Evolutionary conservation across 2,888 invertebrate genomes (phyloP).

Genomic region (Neoaliturus tenellus): DNA sequence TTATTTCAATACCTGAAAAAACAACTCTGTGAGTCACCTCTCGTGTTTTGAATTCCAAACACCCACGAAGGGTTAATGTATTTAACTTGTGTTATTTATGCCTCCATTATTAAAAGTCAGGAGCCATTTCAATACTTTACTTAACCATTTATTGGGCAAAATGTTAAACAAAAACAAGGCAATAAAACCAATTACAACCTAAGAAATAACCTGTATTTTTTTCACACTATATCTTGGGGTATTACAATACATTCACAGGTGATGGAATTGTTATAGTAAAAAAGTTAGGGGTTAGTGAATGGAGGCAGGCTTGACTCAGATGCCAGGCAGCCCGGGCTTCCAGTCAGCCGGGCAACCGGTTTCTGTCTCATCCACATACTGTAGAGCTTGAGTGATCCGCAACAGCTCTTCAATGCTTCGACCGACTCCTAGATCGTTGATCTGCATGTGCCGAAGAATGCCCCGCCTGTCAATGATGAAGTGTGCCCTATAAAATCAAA

Average conservation of each 20-base stretch:
- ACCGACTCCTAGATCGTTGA: slow-evolving; percentile 97
- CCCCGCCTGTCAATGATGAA: slow-evolving; percentile 96
- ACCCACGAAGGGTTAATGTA: no score
- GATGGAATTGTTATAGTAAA: not conserved
- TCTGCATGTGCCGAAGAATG: slow-evolving; percentile 92
- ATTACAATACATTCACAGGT: not conserved
- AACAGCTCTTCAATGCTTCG: slow-evolving; percentile 96
- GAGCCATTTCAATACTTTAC: no score
- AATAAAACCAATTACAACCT: not conserved
- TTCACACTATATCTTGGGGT: not conserved
- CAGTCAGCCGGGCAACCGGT: slow-evolving; percentile 97
- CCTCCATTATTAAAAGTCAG: no score
- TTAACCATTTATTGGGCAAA: no score
- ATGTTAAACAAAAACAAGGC: not conserved
- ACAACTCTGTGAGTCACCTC: no score
- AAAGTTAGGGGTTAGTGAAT: not conserved
- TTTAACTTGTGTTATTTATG: no score
- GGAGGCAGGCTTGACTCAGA: not conserved
- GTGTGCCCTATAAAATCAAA: slow-evolving; percentile 88
- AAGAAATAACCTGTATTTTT: not conserved
- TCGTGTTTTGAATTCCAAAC: no score
- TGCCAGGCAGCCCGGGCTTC: slow-evolving; percentile 85
- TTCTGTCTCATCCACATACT: slow-evolving; percentile 93
- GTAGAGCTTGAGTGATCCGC: slow-evolving; percentile 95
- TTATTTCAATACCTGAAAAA: no score